phyloP scores from a whole-genome alignment of 1,140 invertebrate species.

The Nixonia krombeini region DNA sequence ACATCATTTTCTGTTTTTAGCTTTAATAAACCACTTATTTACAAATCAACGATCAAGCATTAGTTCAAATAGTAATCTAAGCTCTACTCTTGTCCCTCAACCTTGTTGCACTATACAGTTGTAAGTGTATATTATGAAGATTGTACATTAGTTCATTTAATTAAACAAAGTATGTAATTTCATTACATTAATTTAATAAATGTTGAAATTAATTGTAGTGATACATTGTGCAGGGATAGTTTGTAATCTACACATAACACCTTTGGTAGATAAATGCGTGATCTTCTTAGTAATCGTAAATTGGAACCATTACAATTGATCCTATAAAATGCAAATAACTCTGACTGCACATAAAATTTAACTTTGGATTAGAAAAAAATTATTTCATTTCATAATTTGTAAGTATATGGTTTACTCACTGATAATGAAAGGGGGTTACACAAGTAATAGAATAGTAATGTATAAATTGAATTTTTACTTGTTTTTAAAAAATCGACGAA shows the following conservation, averaged over 20 bases:
- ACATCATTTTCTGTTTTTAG: slow-evolving; percentile 1
- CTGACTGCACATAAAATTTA: no score
- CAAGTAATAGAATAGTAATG: no score
- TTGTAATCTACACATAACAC: slow-evolving; percentile 2
- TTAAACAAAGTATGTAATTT: slow-evolving; percentile 1
- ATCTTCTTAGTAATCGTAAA: no score
- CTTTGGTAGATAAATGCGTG: no score
- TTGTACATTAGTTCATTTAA: background rate
- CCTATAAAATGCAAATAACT: no score
- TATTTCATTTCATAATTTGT: no score
- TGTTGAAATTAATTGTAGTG: slow-evolving; percentile 3
- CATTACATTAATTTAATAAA: slow-evolving; percentile 6
- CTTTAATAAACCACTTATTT: background rate
- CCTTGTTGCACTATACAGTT: slow-evolving; percentile 5
- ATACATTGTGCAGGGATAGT: background rate
- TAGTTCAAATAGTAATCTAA: background rate
- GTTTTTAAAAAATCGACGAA: no score
- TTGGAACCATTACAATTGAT: no score
- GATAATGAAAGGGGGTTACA: no score
- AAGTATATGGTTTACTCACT: no score
- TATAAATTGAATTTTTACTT: no score
- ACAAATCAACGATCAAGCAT: background rate
- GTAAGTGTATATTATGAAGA: slow-evolving; percentile 1
- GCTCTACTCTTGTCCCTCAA: slow-evolving; percentile 5
- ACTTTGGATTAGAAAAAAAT: no score